These are phyloP conservation scores for Hydrophis major DNA, from an alignment of 2,797 vertebrate species.

Conservation along the genomic window DNA sequence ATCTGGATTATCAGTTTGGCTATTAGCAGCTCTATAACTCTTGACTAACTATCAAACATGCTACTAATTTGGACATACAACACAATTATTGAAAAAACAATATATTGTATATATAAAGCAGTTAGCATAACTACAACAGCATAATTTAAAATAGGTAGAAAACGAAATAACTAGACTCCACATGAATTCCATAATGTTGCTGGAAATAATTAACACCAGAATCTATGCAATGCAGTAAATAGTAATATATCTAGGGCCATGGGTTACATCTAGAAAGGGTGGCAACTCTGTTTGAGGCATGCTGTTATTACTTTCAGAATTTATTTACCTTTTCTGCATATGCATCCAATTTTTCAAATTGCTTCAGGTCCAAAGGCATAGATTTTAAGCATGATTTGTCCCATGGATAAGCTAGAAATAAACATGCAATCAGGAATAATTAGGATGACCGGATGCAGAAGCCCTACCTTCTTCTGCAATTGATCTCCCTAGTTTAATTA, in stretches of 20 bases:
- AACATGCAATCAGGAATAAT: constrained; percentile 23
- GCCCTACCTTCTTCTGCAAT: neutral
- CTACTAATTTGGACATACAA: neutral
- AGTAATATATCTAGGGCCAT: neutral
- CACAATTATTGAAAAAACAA: neutral
- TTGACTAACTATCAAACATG: neutral
- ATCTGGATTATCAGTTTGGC: neutral
- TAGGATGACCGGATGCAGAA: neutral
- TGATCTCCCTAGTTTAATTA: neutral
- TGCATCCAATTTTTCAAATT: constrained; percentile 75
- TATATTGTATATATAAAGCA: neutral
- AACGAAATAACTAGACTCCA: neutral
- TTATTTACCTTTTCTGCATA: constrained; percentile 75
- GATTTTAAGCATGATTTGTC: constrained; percentile 78
- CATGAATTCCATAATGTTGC: neutral
- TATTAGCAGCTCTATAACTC: neutral
- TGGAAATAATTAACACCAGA: neutral
- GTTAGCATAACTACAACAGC: neutral
- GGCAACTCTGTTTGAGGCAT: neutral
- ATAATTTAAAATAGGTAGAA: neutral
- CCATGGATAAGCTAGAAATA: constrained; percentile 77
- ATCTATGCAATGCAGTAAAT: neutral
- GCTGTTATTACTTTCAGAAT: constrained; percentile 14
- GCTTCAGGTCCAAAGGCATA: constrained; percentile 71
- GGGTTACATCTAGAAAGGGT: accelerated